Percentiles rank a stretch among this genome's conserved stretches.
Evolutionary conservation across 2,888 invertebrate genomes (phyloP).

Genomic region (Abrostola tripartita): DNA sequence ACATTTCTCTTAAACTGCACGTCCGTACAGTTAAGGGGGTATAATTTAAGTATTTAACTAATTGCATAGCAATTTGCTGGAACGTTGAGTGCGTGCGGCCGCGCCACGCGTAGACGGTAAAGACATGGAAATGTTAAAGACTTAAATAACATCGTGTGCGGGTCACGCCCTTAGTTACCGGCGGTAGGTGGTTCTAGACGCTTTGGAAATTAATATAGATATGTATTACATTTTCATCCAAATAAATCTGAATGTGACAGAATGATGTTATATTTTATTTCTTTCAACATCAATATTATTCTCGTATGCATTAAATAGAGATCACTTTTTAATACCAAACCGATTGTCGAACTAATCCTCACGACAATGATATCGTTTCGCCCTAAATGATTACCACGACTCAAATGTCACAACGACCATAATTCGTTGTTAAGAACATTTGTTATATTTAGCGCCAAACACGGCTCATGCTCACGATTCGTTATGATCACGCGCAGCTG

Average conservation of each 20-base stretch:
- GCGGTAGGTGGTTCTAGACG: constrained; percentile 8
- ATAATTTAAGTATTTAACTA: constrained; percentile 39
- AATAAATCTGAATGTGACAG: too few species aligned
- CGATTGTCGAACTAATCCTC: constrained; percentile 1
- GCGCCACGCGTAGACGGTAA: constrained; percentile 26
- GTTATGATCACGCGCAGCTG: constrained; percentile 63
- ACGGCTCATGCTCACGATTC: constrained; percentile 62
- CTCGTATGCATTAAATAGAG: not conserved
- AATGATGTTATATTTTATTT: too few species aligned
- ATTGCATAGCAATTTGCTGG: constrained; percentile 34
- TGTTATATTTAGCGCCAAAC: constrained; percentile 48
- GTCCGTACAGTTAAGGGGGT: constrained; percentile 14
- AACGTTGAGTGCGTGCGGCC: constrained; percentile 41
- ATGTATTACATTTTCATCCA: too few species aligned
- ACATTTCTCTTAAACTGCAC: constrained; percentile 36
- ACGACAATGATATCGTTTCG: constrained; percentile 21
- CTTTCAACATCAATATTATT: too few species aligned
- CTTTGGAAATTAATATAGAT: not conserved
- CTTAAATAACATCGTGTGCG: constrained; percentile 14
- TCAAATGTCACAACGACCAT: constrained; percentile 48
- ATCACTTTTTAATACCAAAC: constrained; percentile 5
- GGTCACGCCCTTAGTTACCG: constrained; percentile 28
- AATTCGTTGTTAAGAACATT: constrained; percentile 43
- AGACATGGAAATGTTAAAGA: constrained; percentile 24
- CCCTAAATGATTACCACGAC: constrained; percentile 52